Percentiles rank a stretch among this genome's conserved stretches.
Conservation (phyloP, 2,888 invertebrate genomes). For the Hyalella azteca region DNA sequence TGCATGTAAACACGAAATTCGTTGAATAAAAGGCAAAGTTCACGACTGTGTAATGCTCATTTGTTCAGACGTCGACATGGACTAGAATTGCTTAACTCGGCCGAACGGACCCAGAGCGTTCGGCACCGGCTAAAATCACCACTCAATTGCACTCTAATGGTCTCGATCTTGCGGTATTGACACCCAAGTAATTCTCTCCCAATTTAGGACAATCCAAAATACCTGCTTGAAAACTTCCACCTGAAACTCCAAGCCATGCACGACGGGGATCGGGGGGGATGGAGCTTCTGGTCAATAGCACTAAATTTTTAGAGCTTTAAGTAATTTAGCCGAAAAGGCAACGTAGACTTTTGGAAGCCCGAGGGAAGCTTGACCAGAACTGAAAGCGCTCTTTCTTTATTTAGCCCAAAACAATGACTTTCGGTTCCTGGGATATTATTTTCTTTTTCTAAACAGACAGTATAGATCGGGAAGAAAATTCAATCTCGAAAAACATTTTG, state of each 20-base stretch:
- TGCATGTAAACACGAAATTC: no score
- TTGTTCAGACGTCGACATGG: not conserved
- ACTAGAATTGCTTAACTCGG: not conserved
- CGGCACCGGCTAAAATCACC: slow-evolving; percentile 7
- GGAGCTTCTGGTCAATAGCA: slow-evolving; percentile 30
- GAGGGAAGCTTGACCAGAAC: slow-evolving; percentile 1
- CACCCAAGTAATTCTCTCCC: slow-evolving; percentile 29
- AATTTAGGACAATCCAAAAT: slow-evolving; percentile 30
- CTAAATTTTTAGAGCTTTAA: slow-evolving; percentile 35
- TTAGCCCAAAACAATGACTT: slow-evolving; percentile 2
- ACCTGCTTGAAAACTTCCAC: not conserved
- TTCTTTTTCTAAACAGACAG: no score
- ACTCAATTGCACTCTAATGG: not conserved
- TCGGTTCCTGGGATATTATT: not conserved
- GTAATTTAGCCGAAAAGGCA: slow-evolving; percentile 30
- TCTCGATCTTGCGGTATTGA: slow-evolving; percentile 17
- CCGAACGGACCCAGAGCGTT: slow-evolving; percentile 4
- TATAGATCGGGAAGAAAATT: no score
- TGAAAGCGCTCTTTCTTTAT: slow-evolving; percentile 15
- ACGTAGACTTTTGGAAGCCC: not conserved
- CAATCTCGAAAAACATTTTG: no score
- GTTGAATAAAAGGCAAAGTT: no score
- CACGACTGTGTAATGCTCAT: no score
- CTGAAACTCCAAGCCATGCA: slow-evolving; percentile 11
- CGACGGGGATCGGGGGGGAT: not conserved